phyloP scores from a whole-genome alignment of 2,888 invertebrate species.

The Adelphocoris suturalis region DNA sequence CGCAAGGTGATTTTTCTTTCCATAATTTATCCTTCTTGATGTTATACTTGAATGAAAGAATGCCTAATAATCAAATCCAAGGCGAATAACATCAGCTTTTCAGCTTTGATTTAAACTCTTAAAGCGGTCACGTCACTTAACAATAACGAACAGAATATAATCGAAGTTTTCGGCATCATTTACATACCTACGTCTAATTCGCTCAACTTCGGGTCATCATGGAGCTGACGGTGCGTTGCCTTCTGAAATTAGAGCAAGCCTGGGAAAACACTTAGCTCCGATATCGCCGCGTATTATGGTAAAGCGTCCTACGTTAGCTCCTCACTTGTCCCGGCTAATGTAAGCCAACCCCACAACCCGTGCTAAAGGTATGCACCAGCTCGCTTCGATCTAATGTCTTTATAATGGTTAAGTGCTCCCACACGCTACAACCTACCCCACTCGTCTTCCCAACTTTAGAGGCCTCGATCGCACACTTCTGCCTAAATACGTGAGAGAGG shows the following conservation, averaged over 20 bases:
- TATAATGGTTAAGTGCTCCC: neutral
- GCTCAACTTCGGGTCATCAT: neutral
- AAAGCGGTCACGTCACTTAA: too few species aligned
- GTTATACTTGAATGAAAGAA: too few species aligned
- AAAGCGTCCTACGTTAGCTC: neutral
- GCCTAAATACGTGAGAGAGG: neutral
- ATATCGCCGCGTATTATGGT: neutral
- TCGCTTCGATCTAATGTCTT: neutral
- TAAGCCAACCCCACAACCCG: neutral
- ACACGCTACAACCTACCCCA: neutral
- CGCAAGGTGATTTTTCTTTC: too few species aligned
- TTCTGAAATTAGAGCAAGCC: neutral
- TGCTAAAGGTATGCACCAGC: neutral
- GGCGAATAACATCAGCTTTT: too few species aligned
- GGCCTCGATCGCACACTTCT: neutral
- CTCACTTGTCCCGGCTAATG: neutral
- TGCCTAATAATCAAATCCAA: too few species aligned
- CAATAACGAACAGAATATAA: too few species aligned
- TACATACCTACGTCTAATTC: neutral
- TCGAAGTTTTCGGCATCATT: too few species aligned
- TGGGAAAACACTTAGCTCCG: neutral
- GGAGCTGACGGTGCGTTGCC: neutral
- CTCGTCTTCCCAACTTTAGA: neutral
- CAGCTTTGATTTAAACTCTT: too few species aligned
- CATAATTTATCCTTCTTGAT: too few species aligned